A percentile compares a stretch with the other conserved stretches of the same genome.
phyloP scores from a whole-genome alignment of 2,113 vertebrate species.

The Pyxicephalus adspersus region DNA sequence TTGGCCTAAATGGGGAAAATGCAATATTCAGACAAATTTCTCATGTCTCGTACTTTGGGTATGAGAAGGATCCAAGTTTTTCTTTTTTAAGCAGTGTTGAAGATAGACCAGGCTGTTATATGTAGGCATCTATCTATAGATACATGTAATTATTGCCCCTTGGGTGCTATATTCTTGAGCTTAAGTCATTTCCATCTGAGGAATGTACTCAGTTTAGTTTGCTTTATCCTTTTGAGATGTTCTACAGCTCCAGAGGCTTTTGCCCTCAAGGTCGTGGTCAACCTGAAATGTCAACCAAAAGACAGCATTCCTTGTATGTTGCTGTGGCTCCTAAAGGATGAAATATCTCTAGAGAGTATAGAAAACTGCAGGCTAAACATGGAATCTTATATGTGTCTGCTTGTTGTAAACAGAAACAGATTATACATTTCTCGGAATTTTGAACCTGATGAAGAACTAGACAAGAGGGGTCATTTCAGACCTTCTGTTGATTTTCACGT shows the following conservation, averaged over 20 bases:
- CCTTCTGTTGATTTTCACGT: no score
- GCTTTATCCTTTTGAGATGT: not conserved
- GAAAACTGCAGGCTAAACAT: no score
- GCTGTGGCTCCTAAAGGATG: no score
- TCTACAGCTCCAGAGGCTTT: not conserved
- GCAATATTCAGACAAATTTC: conserved; percentile 9
- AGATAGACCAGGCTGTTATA: not conserved
- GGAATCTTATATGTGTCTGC: no score
- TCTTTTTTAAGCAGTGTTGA: no score
- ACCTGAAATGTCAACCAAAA: not conserved
- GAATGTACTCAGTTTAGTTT: not conserved
- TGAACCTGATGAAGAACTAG: no score
- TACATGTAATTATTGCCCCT: not conserved
- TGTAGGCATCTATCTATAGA: conserved; percentile 14
- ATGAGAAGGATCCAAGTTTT: not conserved
- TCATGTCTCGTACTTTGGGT: conserved; percentile 14
- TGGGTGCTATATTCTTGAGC: not conserved
- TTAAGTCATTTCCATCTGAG: not conserved
- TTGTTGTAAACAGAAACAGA: no score
- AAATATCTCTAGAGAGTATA: no score
- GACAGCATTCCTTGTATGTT: not conserved
- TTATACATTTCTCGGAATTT: no score
- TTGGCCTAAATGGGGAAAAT: not conserved
- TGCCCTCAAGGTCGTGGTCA: not conserved
- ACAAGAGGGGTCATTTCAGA: no score